A percentile compares a stretch with the other conserved stretches of the same genome.
These are phyloP conservation scores for Unio pictorum DNA, from an alignment of 2,888 invertebrate species.

Conservation along the genomic window DNA sequence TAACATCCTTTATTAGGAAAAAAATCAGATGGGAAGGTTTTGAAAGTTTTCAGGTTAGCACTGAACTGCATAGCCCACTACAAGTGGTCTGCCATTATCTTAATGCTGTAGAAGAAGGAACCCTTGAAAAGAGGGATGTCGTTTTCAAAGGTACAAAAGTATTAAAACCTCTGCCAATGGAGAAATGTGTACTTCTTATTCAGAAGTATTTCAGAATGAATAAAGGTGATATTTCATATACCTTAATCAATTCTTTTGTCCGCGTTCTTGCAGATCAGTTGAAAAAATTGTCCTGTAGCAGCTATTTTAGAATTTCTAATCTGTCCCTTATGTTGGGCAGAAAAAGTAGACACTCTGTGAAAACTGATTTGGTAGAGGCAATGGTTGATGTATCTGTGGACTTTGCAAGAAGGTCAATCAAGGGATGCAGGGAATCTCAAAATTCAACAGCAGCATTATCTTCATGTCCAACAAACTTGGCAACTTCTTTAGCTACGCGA, in stretches of 20 bases:
- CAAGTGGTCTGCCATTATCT: slow-evolving; percentile 50
- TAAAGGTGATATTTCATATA: slow-evolving; percentile 28
- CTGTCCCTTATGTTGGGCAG: slow-evolving; percentile 14
- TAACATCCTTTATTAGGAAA: slow-evolving; percentile 27
- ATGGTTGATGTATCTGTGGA: slow-evolving; percentile 27
- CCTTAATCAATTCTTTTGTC: slow-evolving; percentile 34
- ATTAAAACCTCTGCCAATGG: slow-evolving; percentile 15
- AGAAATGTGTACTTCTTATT: slow-evolving; percentile 26
- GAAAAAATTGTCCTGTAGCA: slow-evolving; percentile 46
- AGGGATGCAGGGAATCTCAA: slow-evolving; percentile 19
- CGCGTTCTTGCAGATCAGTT: slow-evolving; percentile 52
- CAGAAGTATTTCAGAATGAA: slow-evolving; percentile 21
- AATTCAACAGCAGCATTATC: slow-evolving; percentile 7
- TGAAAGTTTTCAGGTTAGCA: slow-evolving; percentile 24
- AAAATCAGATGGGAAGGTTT: slow-evolving; percentile 34
- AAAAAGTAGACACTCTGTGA: slow-evolving; percentile 10
- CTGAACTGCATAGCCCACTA: slow-evolving; percentile 42
- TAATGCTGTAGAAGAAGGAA: slow-evolving; percentile 14
- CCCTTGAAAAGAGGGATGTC: slow-evolving; percentile 32
- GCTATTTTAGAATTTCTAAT: slow-evolving; percentile 29
- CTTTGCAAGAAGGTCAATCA: slow-evolving; percentile 23
- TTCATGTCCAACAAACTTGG: slow-evolving; percentile 1
- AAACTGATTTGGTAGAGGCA: slow-evolving; percentile 19
- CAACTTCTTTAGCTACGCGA: slow-evolving; percentile 17
- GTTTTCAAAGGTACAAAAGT: slow-evolving; percentile 14